phyloP scores from a whole-genome alignment of 2,113 vertebrate genomes.

The Martes martes region DNA sequence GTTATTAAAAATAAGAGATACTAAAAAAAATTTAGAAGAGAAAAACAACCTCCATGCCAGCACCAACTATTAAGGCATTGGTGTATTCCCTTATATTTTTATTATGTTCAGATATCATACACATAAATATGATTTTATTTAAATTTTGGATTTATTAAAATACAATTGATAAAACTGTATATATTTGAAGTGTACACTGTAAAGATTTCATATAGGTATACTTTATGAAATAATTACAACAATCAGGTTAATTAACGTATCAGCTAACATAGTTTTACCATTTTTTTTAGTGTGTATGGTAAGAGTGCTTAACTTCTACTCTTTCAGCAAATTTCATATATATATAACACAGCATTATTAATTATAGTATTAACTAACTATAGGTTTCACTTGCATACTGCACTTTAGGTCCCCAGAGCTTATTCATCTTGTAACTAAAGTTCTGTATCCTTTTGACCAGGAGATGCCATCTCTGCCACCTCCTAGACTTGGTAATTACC shows the following conservation, averaged over 20 bases:
- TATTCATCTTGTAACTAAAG: not conserved
- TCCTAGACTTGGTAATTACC: not conserved
- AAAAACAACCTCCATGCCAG: not conserved
- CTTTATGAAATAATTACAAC: not conserved
- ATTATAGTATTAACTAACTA: not conserved
- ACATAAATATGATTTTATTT: not conserved
- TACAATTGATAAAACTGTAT: not conserved
- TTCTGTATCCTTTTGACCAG: not conserved
- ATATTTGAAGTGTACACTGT: not conserved
- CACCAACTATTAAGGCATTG: not conserved
- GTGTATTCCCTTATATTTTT: not conserved
- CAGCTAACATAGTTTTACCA: not conserved
- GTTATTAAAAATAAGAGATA: constrained; percentile 27
- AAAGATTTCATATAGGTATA: not conserved
- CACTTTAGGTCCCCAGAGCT: not conserved
- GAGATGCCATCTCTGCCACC: not conserved
- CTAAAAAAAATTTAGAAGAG: not conserved
- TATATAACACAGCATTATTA: not conserved
- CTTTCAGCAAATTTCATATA: not conserved
- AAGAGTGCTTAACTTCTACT: not conserved
- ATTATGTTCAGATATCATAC: not conserved
- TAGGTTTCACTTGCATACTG: not conserved
- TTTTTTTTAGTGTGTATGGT: not conserved
- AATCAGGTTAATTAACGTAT: not conserved
- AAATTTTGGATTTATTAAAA: not conserved